A percentile compares a stretch with the other conserved stretches of the same genome.
Conservation (phyloP, 2,888 invertebrate species). For the Habroteleia sp. region DNA sequence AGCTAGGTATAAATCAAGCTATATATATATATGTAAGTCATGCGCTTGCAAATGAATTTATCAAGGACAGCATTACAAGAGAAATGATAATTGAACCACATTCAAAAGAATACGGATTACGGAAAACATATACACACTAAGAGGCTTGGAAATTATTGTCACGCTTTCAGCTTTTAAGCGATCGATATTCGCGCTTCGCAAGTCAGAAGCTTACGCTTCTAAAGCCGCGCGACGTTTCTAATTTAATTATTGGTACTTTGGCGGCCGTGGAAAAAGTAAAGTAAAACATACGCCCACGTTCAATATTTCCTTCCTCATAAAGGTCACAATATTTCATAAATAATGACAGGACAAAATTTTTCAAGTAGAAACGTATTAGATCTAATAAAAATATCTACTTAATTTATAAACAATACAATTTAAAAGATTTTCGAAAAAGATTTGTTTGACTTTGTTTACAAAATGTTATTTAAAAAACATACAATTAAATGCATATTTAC, state of each 20-base stretch:
- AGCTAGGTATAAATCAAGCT: slow-evolving; percentile 17
- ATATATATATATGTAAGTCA: too few species aligned
- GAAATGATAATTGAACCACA: slow-evolving; percentile 53
- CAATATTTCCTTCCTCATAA: slow-evolving; percentile 61
- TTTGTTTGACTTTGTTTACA: too few species aligned
- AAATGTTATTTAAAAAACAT: too few species aligned
- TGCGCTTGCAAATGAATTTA: slow-evolving; percentile 36
- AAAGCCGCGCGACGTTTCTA: slow-evolving; percentile 63
- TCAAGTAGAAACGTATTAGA: too few species aligned
- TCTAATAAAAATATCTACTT: too few species aligned
- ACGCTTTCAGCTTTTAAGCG: slow-evolving; percentile 63
- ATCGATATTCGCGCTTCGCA: slow-evolving; percentile 63
- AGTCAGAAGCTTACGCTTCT: slow-evolving; percentile 59
- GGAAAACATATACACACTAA: slow-evolving; percentile 53
- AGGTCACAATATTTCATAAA: slow-evolving; percentile 45
- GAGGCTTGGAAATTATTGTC: slow-evolving; percentile 59
- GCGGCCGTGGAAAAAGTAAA: slow-evolving; percentile 49
- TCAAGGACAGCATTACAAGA: slow-evolving; percentile 32
- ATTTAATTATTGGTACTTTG: slow-evolving; percentile 64
- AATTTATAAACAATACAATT: too few species aligned
- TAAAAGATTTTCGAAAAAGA: too few species aligned
- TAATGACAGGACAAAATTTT: too few species aligned
- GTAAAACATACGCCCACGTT: slow-evolving; percentile 33
- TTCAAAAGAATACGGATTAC: slow-evolving; percentile 50
- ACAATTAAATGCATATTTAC: too few species aligned